phyloP scores from a whole-genome alignment of 2,888 invertebrate genomes.

The Petrophora chlorosata region DNA sequence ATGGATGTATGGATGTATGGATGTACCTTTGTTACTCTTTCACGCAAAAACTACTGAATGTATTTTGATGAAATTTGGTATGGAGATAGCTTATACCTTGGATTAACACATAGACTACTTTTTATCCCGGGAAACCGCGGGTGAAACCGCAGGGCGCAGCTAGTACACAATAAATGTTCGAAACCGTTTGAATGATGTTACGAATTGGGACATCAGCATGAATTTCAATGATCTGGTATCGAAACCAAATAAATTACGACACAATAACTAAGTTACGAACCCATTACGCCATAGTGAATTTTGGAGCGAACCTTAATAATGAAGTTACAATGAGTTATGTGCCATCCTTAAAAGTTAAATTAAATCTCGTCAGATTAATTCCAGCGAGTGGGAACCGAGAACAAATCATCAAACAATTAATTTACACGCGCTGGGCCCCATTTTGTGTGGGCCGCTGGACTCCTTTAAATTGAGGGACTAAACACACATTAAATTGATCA shows the following conservation, averaged over 20 bases:
- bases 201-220: too few relatives aligned
- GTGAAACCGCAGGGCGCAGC: too few relatives aligned
- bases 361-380: conserved; percentile 15
- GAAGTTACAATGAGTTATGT: conserved; percentile 9
- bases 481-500: conserved; percentile 7
- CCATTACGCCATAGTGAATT: conserved; percentile 1
- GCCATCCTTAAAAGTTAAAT: conserved; percentile 11
- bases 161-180: too few relatives aligned
- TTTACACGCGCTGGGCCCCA: conserved; percentile 27
- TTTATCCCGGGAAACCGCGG: too few relatives aligned
- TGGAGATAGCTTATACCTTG: too few relatives aligned
- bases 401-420: conserved; percentile 35
- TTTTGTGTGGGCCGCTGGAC: conserved; percentile 14
- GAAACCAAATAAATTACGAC: too few relatives aligned
- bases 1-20: too few relatives aligned
- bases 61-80: too few relatives aligned
- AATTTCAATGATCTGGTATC: not conserved
- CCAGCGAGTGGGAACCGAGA: conserved; percentile 13
- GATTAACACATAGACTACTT: too few relatives aligned
- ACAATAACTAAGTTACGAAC: not conserved
- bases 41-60: too few relatives aligned
- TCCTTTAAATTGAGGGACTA: conserved; percentile 1
- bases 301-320: conserved; percentile 6
- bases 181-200: too few relatives aligned
- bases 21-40: too few relatives aligned